Conservation (phyloP, 1,140 invertebrate species). For the Trichonephila clavata region DNA sequence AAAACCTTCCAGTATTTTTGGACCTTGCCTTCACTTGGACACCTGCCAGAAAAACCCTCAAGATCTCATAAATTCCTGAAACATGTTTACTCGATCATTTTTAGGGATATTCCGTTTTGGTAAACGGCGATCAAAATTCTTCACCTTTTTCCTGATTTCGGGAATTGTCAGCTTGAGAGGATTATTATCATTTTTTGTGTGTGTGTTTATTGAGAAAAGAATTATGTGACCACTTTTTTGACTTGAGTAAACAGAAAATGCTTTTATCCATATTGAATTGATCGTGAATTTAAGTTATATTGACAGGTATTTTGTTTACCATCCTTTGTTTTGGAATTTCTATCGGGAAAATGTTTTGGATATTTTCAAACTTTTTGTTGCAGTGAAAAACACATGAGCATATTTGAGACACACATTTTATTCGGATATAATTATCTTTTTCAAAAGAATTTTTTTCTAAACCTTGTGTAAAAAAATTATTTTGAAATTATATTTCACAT, state of each 20-base stretch:
- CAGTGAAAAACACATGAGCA: neutral
- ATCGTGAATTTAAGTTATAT: neutral
- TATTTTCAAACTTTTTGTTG: neutral
- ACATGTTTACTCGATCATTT: constrained; percentile 16
- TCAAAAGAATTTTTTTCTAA: too few relatives aligned
- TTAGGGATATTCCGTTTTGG: neutral
- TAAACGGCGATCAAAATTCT: constrained; percentile 8
- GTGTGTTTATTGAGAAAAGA: too few relatives aligned
- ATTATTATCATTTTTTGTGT: neutral
- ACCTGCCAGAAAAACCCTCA: constrained; percentile 1
- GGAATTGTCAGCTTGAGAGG: neutral
- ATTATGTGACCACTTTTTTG: too few relatives aligned
- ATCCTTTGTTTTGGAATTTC: too few relatives aligned
- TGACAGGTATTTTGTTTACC: neutral
- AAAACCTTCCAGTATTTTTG: constrained; percentile 3
- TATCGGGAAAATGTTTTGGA: too few relatives aligned
- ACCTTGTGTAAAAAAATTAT: too few relatives aligned
- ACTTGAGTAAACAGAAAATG: too few relatives aligned
- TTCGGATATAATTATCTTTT: too few relatives aligned
- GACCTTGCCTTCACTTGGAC: constrained; percentile 21
- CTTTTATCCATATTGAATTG: neutral
- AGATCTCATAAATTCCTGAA: constrained; percentile 39
- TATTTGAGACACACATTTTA: too few relatives aligned
- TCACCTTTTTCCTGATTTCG: constrained; percentile 3
- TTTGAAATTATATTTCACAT: too few relatives aligned